phyloP scores from a whole-genome alignment of 1,140 invertebrate genomes.

The Dolichoris vasculosae region DNA sequence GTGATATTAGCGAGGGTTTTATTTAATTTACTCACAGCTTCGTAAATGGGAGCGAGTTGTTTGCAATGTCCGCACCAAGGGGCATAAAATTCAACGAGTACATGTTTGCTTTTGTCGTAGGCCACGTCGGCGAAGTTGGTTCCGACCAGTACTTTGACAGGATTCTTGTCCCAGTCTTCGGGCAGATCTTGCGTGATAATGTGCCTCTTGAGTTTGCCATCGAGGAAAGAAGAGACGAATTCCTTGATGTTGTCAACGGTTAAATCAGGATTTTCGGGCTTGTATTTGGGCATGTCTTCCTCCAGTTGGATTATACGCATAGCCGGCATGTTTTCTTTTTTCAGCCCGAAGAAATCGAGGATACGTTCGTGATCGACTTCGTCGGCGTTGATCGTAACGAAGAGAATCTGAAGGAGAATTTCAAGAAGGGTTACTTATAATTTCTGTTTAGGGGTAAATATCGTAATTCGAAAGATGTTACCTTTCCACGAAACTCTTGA shows the following conservation, averaged over 20 bases:
- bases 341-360: slow-evolving; percentile 99
- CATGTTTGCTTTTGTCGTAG: slow-evolving; percentile 91
- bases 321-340: slow-evolving; percentile 91
- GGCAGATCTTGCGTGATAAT: slow-evolving; percentile 95
- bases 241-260: slow-evolving; percentile 83
- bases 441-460: background rate
- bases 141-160: slow-evolving; percentile 95
- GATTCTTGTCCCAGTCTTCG: slow-evolving; percentile 96
- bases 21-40: slow-evolving; percentile 76
- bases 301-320: slow-evolving; percentile 95
- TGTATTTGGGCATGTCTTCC: slow-evolving; percentile 99
- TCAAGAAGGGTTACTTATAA: background rate
- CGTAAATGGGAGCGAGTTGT: slow-evolving; percentile 96
- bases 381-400: slow-evolving; percentile 96
- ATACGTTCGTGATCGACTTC: slow-evolving; percentile 97
- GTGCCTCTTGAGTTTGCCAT: slow-evolving; percentile 95
- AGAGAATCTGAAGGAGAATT: slow-evolving; percentile 80
- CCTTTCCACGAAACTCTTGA: slow-evolving; percentile 91
- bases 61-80: slow-evolving; percentile 99
- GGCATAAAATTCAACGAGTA: slow-evolving; percentile 99
- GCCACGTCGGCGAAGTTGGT: slow-evolving; percentile 97
- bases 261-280: slow-evolving; percentile 88
- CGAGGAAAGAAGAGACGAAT: slow-evolving; percentile 92
- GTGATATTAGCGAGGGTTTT: too few species aligned
- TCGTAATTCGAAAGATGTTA: slow-evolving; percentile 64